phyloP scores from a whole-genome alignment of 2,797 vertebrate species.

The Microcaecilia unicolor region DNA sequence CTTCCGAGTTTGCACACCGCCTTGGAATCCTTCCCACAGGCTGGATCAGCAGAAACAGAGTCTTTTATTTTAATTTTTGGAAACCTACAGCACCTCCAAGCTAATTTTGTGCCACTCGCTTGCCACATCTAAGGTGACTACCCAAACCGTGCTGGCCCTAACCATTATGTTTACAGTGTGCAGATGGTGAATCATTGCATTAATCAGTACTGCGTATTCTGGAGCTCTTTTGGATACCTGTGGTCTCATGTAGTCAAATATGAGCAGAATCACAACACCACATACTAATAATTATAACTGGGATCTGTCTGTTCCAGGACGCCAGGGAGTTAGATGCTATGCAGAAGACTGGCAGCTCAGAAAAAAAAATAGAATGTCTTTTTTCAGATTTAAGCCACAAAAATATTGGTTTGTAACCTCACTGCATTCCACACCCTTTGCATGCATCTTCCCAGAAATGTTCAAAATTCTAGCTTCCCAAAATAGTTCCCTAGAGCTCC shows the following conservation, averaged over 20 bases:
- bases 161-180: neutral
- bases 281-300: conserved; percentile 2
- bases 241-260: conserved; percentile 13
- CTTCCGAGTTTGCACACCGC: neutral
- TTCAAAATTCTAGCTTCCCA: neutral
- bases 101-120: neutral
- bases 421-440: neutral
- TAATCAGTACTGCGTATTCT: conserved; percentile 8
- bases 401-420: neutral
- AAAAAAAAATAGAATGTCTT: neutral
- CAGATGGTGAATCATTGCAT: conserved; percentile 11
- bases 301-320: neutral
- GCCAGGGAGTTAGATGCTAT: neutral
- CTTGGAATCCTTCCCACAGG: neutral
- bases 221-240: conserved; percentile 30
- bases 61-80: neutral
- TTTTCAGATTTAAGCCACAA: neutral
- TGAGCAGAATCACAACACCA: conserved; percentile 1
- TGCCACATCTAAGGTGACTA: neutral
- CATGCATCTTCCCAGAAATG: neutral
- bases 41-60: neutral
- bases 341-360: neutral
- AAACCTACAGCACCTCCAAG: neutral
- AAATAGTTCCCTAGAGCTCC: neutral
- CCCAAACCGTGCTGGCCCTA: neutral